Conservation (phyloP, 2,113 vertebrate species). For the Tenrec ecaudatus region DNA sequence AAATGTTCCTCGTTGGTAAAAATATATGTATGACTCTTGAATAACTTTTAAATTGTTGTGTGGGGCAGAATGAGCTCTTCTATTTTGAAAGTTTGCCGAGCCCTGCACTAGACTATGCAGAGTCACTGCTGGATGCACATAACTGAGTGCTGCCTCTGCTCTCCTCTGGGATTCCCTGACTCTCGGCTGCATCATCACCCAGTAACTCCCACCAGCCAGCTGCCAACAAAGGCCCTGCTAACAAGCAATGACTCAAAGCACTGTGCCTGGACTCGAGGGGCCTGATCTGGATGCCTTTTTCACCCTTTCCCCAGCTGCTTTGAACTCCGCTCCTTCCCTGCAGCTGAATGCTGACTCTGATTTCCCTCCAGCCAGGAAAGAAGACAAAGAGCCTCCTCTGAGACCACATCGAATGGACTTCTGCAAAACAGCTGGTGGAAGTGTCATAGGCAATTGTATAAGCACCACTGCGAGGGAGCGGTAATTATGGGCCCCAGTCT, state of each 20-base stretch:
- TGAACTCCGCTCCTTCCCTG: constrained; percentile 62
- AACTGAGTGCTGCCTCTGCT: not conserved
- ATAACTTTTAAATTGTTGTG: no score
- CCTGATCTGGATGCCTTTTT: not conserved
- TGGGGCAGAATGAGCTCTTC: no score
- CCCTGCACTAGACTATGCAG: not conserved
- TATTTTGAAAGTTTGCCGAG: no score
- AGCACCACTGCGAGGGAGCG: not conserved
- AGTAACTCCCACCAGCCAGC: not conserved
- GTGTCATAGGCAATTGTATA: not conserved
- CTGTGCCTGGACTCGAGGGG: not conserved
- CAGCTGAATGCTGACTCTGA: constrained; percentile 67
- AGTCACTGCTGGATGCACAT: not conserved
- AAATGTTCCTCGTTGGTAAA: no score
- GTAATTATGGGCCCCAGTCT: not conserved
- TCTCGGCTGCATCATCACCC: not conserved
- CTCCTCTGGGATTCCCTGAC: not conserved
- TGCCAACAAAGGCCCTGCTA: not conserved
- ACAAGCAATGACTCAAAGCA: constrained; percentile 42
- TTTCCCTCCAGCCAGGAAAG: constrained; percentile 32
- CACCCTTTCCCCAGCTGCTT: constrained; percentile 21
- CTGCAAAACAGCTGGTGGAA: constrained; percentile 53
- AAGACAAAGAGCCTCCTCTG: constrained; percentile 54
- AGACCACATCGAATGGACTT: constrained; percentile 54
- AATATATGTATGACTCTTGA: no score